Percentiles rank a stretch among this genome's conserved stretches.
These are phyloP conservation scores for Melanogrammus aeglefinus DNA, from an alignment of 2,797 vertebrate species.

Conservation along the genomic window DNA sequence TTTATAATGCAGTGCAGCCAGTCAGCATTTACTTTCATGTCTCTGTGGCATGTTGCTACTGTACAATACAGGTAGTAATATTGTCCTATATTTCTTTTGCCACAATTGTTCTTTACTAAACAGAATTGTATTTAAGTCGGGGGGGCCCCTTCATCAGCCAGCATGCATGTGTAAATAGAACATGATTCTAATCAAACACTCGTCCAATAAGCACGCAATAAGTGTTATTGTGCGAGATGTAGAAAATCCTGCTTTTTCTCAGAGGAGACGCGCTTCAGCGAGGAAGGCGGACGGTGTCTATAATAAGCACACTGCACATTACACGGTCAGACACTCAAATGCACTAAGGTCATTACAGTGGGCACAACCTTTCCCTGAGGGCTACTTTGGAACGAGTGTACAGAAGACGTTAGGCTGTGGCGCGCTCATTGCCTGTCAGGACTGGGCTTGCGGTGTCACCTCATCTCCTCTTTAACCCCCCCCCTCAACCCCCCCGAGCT, in stretches of 20 bases:
- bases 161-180: neutral
- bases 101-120: neutral
- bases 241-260: neutral
- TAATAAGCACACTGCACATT: slow-evolving; percentile 1
- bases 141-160: neutral
- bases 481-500: neutral
- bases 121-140: neutral
- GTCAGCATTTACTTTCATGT: slow-evolving; percentile 23
- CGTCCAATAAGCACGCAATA: neutral
- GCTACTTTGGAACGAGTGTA: neutral
- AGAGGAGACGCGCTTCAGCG: neutral
- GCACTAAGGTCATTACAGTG: neutral
- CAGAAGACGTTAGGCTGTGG: neutral
- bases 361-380: slow-evolving; percentile 3
- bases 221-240: neutral
- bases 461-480: neutral
- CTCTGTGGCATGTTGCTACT: neutral
- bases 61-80: neutral
- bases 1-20: slow-evolving; percentile 15
- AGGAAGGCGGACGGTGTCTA: neutral
- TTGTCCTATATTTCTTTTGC: neutral
- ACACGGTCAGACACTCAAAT: neutral
- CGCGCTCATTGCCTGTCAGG: neutral
- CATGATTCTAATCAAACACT: neutral
- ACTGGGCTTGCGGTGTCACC: neutral